phyloP scores from a whole-genome alignment of 2,797 vertebrate genomes.

The Ctenopoma multispine region DNA sequence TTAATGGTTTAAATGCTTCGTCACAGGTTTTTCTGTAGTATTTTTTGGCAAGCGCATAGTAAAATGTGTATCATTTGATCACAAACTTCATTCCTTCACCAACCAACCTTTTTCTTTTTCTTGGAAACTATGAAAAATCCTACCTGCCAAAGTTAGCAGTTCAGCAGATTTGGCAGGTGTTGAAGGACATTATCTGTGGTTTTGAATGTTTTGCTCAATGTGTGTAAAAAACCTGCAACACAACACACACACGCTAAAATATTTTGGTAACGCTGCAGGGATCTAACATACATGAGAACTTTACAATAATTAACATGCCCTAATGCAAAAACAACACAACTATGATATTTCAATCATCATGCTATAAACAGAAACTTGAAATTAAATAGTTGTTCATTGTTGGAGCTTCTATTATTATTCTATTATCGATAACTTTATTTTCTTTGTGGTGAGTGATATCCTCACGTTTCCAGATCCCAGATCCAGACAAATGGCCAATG shows the following conservation, averaged over 20 bases:
- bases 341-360: no score
- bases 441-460: no score
- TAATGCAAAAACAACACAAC: no score
- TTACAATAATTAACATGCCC: no score
- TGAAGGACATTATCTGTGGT: not conserved
- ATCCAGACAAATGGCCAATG: not conserved
- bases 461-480: not conserved
- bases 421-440: no score
- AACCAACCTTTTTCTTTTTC: not conserved
- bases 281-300: no score
- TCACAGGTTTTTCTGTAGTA: not conserved
- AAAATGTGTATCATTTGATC: not conserved
- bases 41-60: not conserved
- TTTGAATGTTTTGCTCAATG: constrained; percentile 1
- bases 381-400: no score
- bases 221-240: not conserved
- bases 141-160: constrained; percentile 4
- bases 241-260: not conserved
- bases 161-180: not conserved
- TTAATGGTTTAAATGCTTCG: not conserved
- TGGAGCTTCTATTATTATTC: no score
- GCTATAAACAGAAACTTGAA: no score
- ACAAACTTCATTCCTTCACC: not conserved
- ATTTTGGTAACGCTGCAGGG: not conserved
- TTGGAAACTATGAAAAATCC: not conserved